Evolutionary conservation across 64 coral and sea anemone genomes (phyloP), one percentile per base, ranked within the genome.

Genomic region (Acropora tenuis): DNA sequence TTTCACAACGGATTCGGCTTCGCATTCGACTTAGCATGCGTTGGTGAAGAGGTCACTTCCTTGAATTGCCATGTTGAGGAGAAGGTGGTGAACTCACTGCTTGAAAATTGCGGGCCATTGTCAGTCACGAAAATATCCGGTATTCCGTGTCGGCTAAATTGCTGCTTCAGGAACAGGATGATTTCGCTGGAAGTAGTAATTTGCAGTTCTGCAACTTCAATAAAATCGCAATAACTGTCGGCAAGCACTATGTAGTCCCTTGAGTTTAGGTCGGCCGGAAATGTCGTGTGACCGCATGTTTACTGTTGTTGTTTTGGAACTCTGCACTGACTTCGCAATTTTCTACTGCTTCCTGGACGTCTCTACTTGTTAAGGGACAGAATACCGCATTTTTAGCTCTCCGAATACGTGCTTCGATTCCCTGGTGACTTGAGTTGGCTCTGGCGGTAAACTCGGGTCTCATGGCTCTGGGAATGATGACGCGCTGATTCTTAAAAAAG

Each of bases 1-100:
- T 73, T 94, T 90, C 41, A 94, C 93, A 1, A 61, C 81, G 19
- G 80, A 84, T 73, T 77, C 87, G 2, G 87, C 79, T 65, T 93
- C 88, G 1, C 83, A 55, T 94, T 94, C 4, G 86, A 89, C 40
- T 89, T 88, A 41, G 86, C 61, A 48, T 89, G 80, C 46, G 30
- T 89, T 17, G 92, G 92, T 67, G 92, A 94, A 40, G 84, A 87
- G 1, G 84, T 84, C 42, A 80, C 47, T 61, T 94, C 86, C 61
- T 83, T 89, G 50, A 94, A 89, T 48, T 83, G 78, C 92, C 92
- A 94, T 47, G 57, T 73, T 63, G 15, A n/a, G 12, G 86, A 58
- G 41, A 94, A 89, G 3, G 18, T 41, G 5, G 55, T 79, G 52
- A 94, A 94, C 78, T 86, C 93, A 47, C 48, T 41, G 52, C 79